phyloP scores from a whole-genome alignment of 2,113 vertebrate species.

The Nanorana parkeri region DNA sequence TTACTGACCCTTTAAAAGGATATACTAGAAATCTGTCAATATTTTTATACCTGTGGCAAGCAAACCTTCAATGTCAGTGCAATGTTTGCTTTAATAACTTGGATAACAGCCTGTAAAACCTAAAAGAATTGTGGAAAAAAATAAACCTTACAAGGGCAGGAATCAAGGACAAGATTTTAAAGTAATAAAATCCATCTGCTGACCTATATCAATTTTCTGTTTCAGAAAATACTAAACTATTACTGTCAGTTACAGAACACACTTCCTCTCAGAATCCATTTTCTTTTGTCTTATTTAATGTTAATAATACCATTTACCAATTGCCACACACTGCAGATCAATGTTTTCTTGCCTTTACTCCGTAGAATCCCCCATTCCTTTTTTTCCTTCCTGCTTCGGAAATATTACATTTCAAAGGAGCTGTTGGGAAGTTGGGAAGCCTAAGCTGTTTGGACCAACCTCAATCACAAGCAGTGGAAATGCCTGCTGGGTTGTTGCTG shows the following conservation, averaged over 20 bases:
- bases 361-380: constrained; percentile 55
- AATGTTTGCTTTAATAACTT: too few relatives aligned
- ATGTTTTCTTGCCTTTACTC: constrained; percentile 58
- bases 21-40: too few relatives aligned
- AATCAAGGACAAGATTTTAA: neutral
- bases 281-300: constrained; percentile 20
- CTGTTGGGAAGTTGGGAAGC: constrained; percentile 44
- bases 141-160: neutral
- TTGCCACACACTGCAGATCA: constrained; percentile 57
- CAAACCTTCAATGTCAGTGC: too few relatives aligned
- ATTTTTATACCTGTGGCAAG: too few relatives aligned
- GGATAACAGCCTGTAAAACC: neutral
- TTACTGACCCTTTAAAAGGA: too few relatives aligned
- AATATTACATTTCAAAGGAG: constrained; percentile 63
- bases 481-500: constrained; percentile 55
- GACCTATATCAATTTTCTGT: neutral
- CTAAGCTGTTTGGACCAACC: constrained; percentile 66
- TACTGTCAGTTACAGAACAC: constrained; percentile 55
- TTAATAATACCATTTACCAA: constrained; percentile 56
- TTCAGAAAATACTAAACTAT: constrained; percentile 4
- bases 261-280: too few relatives aligned
- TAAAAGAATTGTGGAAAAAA: neutral
- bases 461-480: constrained; percentile 60
- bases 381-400: constrained; percentile 57
- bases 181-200: neutral